Evolutionary conservation across 2,888 invertebrate genomes (phyloP).

Genomic region (Thumatha senex): DNA sequence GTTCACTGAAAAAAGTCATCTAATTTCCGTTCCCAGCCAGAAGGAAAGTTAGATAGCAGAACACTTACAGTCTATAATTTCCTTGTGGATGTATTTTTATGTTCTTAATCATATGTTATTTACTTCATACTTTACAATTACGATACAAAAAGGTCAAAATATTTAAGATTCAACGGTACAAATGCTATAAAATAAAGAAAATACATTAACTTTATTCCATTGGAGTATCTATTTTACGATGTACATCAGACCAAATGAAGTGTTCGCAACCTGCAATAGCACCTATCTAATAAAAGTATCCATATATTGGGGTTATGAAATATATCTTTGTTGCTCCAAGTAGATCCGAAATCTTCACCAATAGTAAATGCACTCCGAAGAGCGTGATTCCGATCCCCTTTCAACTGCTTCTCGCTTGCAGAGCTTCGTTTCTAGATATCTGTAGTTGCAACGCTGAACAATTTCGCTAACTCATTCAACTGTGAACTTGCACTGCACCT

Average conservation of each 20-base stretch:
- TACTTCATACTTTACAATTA: too few species aligned
- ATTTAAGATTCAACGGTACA: too few species aligned
- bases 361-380: conserved; percentile 61
- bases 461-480: conserved; percentile 62
- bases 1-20: too few species aligned
- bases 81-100: too few species aligned
- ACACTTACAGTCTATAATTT: too few species aligned
- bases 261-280: conserved; percentile 15
- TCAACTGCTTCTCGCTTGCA: conserved; percentile 47
- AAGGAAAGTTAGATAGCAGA: too few species aligned
- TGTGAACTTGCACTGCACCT: conserved; percentile 47
- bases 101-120: too few species aligned
- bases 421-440: conserved; percentile 56
- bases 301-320: conserved; percentile 34
- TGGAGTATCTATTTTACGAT: too few species aligned
- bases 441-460: conserved; percentile 49
- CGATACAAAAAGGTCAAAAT: too few species aligned
- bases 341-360: conserved; percentile 59
- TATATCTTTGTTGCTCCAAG: conserved; percentile 38
- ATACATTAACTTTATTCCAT: too few species aligned
- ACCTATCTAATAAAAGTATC: conserved; percentile 35
- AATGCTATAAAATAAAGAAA: too few species aligned
- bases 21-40: too few species aligned
- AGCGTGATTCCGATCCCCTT: conserved; percentile 59
- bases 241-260: conserved; percentile 6